Percentiles rank a stretch among this genome's conserved stretches.
phyloP scores from a whole-genome alignment of 2,888 invertebrate genomes.

The Acanthoscelides obtectus region DNA sequence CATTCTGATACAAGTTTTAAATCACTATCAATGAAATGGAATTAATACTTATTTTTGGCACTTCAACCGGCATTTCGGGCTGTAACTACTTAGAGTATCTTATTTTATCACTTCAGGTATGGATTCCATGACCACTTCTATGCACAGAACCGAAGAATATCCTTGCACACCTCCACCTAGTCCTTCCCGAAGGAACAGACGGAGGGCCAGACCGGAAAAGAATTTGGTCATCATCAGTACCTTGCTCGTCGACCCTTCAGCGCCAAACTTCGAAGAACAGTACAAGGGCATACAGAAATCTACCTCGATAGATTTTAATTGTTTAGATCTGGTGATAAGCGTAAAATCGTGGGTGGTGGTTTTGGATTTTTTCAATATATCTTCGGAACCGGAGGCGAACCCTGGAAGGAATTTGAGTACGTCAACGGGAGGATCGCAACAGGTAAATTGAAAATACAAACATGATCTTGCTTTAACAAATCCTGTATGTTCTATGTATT shows the following conservation, averaged over 20 bases:
- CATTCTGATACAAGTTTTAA: no score
- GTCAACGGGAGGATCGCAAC: background rate
- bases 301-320: conserved; percentile 81
- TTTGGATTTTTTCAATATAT: conserved; percentile 82
- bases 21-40: no score
- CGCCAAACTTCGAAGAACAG: conserved; percentile 59
- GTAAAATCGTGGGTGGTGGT: conserved; percentile 94
- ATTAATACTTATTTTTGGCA: no score
- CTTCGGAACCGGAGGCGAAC: conserved; percentile 19
- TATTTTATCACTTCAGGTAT: background rate
- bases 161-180: conserved; percentile 58
- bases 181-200: conserved; percentile 51
- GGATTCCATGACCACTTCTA: conserved; percentile 1
- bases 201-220: conserved; percentile 50
- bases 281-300: conserved; percentile 62
- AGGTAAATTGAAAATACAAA: no score
- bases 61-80: no score
- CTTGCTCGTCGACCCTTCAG: conserved; percentile 61
- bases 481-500: no score
- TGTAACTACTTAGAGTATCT: no score
- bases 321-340: conserved; percentile 84
- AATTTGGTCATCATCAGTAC: conserved; percentile 71
- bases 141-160: conserved; percentile 15
- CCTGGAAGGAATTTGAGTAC: background rate
- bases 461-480: background rate